Base-by-base conservation (phyloP, 2,888 invertebrate species). In the Sycophila texana region DNA sequence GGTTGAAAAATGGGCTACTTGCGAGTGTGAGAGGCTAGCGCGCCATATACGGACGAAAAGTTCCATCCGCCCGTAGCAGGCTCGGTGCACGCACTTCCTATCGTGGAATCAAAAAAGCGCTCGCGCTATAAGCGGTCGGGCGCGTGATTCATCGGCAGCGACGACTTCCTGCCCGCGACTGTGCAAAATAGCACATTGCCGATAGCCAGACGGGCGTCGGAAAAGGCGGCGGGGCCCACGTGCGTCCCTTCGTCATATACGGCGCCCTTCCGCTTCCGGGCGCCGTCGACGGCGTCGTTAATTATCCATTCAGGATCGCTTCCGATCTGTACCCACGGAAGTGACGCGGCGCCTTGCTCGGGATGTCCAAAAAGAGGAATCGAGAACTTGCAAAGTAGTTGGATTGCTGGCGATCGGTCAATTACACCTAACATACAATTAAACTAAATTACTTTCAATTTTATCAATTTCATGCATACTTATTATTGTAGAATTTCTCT, bases 281-380 rank as follows among this genome's bases (percentile, higher is more conserved):
- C 87, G 88, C 85, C 84, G 87, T 86, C 87, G 87, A 86, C 86
- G 13, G 14, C 20, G 58, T 82, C 84, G 81, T 82, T 85, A 85
- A 88, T 88, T 87, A 88, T 83, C 85, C 85, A 89, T 88, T 88
- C 87, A 86, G 86, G 84, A 86, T 86, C 86, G 86, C 86, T 89
- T 87, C 86, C 86, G 84, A 86, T 83, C 82, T 77, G 76, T 82
- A 81, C 84, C 84, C 83, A 82, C 87, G 88, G 87, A 89, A 87
- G 85, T 87, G 87, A 87, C 87, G 88, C 83, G 83, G 77, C 65
- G 30, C 30, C n/a, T n/a, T n/a, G n/a, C n/a, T n/a, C n/a, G n/a
- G n/a, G n/a, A n/a, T n/a, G n/a, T n/a, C 39, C 18, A 16, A n/a
- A 30, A 10, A 63, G 30, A 63, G 18, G 39, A 39, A 61, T 60